phyloP scores from a whole-genome alignment of 2,888 invertebrate genomes.

The Cheilosia variabilis region DNA sequence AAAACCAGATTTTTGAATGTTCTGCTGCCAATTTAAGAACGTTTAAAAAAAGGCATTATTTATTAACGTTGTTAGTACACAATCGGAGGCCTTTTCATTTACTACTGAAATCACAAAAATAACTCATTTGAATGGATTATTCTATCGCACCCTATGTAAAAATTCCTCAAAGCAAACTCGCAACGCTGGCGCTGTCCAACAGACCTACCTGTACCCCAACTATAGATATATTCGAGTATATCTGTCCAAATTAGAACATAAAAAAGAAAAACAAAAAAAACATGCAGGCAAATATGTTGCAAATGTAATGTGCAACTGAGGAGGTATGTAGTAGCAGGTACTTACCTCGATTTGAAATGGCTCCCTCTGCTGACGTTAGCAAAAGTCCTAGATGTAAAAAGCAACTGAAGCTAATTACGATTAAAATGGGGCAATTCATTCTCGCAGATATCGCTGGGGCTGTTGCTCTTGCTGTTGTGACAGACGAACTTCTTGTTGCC shows the following conservation, averaged over 20 bases:
- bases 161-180: no score
- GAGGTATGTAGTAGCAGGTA: constrained; percentile 41
- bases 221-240: background rate
- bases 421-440: constrained; percentile 83
- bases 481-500: constrained; percentile 28
- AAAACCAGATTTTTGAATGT: no score
- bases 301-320: constrained; percentile 15
- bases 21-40: no score
- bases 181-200: background rate
- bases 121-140: no score
- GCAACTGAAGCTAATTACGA: constrained; percentile 83
- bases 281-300: constrained; percentile 7
- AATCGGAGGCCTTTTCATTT: no score
- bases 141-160: no score
- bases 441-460: constrained; percentile 75
- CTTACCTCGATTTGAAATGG: constrained; percentile 83
- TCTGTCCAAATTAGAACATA: background rate
- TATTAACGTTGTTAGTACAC: no score
- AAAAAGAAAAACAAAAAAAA: background rate
- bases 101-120: no score
- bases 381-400: constrained; percentile 81
- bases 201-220: background rate
- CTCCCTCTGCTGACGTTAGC: constrained; percentile 80
- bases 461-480: constrained; percentile 64
- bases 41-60: no score